A percentile compares a stretch with the other conserved stretches of the same genome.
These are phyloP conservation scores for Actinernus sp. DNA, from an alignment of 92 coral and sea anemone species.

Conservation along the genomic window DNA sequence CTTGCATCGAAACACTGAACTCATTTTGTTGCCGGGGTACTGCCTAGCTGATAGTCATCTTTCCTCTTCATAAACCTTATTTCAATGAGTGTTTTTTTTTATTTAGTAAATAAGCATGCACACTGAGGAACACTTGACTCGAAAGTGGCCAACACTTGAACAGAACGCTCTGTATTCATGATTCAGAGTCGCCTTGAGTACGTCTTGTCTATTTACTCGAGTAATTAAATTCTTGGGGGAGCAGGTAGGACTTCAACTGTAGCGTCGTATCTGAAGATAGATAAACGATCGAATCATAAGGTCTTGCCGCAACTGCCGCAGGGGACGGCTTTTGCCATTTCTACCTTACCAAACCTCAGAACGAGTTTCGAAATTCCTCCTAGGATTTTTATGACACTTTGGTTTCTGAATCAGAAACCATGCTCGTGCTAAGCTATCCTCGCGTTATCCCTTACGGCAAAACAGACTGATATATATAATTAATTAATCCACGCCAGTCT, in stretches of 20 bases:
- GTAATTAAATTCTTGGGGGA: background rate
- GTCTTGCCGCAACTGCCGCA: conserved; percentile 33
- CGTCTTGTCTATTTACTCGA: background rate
- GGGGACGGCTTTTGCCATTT: conserved; percentile 30
- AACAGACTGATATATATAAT: conserved; percentile 45
- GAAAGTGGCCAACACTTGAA: too few species aligned
- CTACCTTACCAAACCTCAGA: background rate
- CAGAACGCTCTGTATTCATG: too few species aligned
- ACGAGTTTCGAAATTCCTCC: conserved; percentile 18
- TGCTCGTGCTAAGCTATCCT: background rate
- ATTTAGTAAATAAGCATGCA: too few species aligned
- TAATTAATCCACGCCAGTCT: conserved; percentile 49
- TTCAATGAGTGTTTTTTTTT: too few species aligned
- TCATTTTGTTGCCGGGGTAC: too few species aligned
- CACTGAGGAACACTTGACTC: too few species aligned
- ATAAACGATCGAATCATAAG: conserved; percentile 18
- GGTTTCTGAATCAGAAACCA: too few species aligned
- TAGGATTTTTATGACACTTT: background rate
- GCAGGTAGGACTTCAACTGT: background rate
- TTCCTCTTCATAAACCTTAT: too few species aligned
- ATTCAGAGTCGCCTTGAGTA: too few species aligned
- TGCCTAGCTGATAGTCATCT: too few species aligned
- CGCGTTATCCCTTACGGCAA: conserved; percentile 1
- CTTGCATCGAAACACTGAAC: too few species aligned
- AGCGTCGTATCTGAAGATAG: background rate